Evolutionary conservation across 2,888 invertebrate genomes (phyloP).

Genomic region (Deilephila porcellus): DNA sequence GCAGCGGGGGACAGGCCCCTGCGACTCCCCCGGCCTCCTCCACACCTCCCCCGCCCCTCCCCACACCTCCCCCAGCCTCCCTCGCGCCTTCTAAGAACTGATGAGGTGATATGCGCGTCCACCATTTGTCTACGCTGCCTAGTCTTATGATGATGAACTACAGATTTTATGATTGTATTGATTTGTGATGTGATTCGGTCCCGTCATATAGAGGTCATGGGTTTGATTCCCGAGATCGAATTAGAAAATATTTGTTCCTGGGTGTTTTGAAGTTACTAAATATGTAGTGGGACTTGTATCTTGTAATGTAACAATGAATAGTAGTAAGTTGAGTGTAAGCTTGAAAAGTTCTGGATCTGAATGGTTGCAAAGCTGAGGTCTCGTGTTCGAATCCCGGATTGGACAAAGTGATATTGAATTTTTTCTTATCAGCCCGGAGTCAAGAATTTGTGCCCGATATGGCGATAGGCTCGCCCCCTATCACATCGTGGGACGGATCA

Average conservation of each 20-base stretch:
- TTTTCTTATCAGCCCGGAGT: no score
- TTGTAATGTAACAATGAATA: no score
- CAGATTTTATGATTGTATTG: not conserved
- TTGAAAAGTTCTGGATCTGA: no score
- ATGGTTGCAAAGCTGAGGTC: no score
- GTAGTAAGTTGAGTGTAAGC: no score
- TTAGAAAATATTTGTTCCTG: not conserved
- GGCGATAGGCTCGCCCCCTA: no score
- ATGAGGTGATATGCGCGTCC: constrained; percentile 11
- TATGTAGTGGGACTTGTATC: no score
- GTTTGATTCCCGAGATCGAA: not conserved
- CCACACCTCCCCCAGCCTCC: not conserved
- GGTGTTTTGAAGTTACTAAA: not conserved
- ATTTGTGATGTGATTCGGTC: not conserved
- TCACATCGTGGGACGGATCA: no score
- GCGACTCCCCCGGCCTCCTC: constrained; percentile 45
- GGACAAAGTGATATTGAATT: no score
- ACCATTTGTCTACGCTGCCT: constrained; percentile 15
- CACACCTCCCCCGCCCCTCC: constrained; percentile 37
- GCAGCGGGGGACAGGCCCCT: constrained; percentile 66
- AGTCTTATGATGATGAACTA: not conserved
- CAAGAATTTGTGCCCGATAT: no score
- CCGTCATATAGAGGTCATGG: not conserved
- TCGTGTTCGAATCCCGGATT: no score
- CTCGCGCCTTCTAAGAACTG: constrained; percentile 29